Conservation (phyloP, 2,888 invertebrate genomes). For the Agonopterix alstromeriana region DNA sequence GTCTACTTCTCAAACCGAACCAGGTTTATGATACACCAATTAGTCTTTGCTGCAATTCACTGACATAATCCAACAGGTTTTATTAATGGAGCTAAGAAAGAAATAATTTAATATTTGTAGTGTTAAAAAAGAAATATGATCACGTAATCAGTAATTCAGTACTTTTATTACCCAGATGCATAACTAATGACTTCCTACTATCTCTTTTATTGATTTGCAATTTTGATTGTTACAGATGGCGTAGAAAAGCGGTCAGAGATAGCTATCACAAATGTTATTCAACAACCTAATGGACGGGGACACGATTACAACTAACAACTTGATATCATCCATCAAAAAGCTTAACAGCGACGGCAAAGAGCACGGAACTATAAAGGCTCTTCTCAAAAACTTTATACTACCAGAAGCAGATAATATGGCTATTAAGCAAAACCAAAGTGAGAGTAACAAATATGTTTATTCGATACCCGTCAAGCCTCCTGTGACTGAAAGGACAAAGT, state of each 20-base stretch:
- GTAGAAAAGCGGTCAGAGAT: conserved; percentile 50
- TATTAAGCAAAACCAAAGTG: conserved; percentile 57
- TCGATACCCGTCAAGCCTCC: conserved; percentile 52
- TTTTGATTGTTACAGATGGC: conserved; percentile 61
- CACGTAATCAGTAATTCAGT: conserved; percentile 4
- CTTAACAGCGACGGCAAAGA: conserved; percentile 49
- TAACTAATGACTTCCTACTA: conserved; percentile 5
- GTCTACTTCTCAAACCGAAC: conserved; percentile 20
- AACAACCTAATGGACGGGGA: conserved; percentile 63
- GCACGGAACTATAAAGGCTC: conserved; percentile 54
- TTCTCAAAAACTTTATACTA: conserved; percentile 58
- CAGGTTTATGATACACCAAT: conserved; percentile 13
- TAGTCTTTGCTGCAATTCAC: conserved; percentile 9
- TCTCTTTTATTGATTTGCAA: conserved; percentile 3
- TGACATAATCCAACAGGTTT: conserved; percentile 4
- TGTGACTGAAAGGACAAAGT: conserved; percentile 42
- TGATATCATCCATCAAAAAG: conserved; percentile 54
- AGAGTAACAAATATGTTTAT: conserved; percentile 51
- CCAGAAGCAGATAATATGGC: conserved; percentile 59
- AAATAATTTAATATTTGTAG: no score
- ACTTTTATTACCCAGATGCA: background rate
- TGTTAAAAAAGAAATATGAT: background rate
- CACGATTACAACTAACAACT: conserved; percentile 46
- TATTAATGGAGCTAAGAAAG: no score
- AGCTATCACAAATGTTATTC: conserved; percentile 55